Base-by-base conservation (phyloP, 2,113 vertebrate species). In the Sapajus apella region DNA sequence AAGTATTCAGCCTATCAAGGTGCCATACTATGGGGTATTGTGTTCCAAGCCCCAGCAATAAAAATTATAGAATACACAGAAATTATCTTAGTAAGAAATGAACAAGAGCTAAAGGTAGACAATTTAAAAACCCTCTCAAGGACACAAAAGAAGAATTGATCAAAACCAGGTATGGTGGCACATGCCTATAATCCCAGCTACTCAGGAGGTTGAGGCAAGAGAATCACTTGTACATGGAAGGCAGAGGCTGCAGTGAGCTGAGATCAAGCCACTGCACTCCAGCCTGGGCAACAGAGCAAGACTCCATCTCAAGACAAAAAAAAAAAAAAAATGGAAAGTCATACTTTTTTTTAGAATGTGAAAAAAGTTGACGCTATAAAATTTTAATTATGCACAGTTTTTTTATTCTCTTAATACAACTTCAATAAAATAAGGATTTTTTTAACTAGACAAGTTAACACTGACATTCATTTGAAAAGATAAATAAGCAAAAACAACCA, bases 81-180 rank as follows among this genome's bases (percentile, higher is more conserved):
- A 93, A 91, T 56, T 72, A 81, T 81, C n/a, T 90, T 66, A 73
- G 70, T 32, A 70, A 87, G 27, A 91, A 90, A 83, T 95, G 56
- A 90, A 94, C 12, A 93, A 80, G 56, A 95, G 66, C 73, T 64
- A 30, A 91, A 87, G 32, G 13, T 21, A 90, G 13, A 87, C 70
- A 56, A 93, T 72, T 47, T 40, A 20, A 12, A 90, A 70, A 92
- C n/a, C 61, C 27, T 87, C 43, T 40, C 16, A 90, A 90, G 17
- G 17, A 83, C 16, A 77, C 68, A 79, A 89, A 94, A 77, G 25
- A 89, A 87, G 43, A 86, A 85, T 0, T 35, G 16, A 83, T 77
- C 40, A 64, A 64, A 64, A 64, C 61, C 12, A 64, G 61, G 12
- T 13, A 12, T 64, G 12, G 27, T 32, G 5, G 61, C 30, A 13